Evolutionary conservation across 2,888 invertebrate species (phyloP), one percentile per base, ranked within the genome.

Genomic region (Cyclophora albipunctata): DNA sequence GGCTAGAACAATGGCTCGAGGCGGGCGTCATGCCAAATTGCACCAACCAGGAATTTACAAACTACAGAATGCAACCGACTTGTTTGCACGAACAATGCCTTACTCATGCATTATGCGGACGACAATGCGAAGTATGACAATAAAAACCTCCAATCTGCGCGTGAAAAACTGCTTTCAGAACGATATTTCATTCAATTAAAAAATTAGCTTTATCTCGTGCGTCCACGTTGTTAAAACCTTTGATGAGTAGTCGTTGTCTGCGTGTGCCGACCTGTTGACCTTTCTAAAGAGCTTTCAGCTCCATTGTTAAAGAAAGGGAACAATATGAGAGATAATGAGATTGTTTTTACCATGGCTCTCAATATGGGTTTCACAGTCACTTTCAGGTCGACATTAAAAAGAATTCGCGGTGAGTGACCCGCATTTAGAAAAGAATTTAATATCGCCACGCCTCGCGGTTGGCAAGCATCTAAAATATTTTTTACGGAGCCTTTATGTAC

Each of bases 21-120:
- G 56, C 66, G 73, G 80, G 78, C 78, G 63, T 61, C 53, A 64
- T 72, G 81, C 79, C 81, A 81, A 81, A 78, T 75, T 75, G 74
- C 73, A 64, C 65, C 63, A 69, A 71, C 63, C 69, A 67, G 66
- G 68, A 66, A 75, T 76, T 72, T 69, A 67, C 73, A 71, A 71
- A 72, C 67, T 66, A 67, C 50, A 67, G 66, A 64, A 66, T 67
- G 73, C 73, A 73, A 52, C 58, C 58, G 49, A 51, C 55, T 57
- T 55, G 67, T 63, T 63, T 63, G 62, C 52, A 46, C 53, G 60
- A 65, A 71, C 70, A 71, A 74, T 69, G 64, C 69, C 54, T 51
- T 52, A 55, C 62, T 65, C 66, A 64, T 69, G 64, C 65, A 68
- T 68, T 67, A 70, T 66, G 56, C 51, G 46, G 59, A 53, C 50